Base-by-base conservation (phyloP, 2,113 vertebrate species). In the Siphamia tubifer region DNA sequence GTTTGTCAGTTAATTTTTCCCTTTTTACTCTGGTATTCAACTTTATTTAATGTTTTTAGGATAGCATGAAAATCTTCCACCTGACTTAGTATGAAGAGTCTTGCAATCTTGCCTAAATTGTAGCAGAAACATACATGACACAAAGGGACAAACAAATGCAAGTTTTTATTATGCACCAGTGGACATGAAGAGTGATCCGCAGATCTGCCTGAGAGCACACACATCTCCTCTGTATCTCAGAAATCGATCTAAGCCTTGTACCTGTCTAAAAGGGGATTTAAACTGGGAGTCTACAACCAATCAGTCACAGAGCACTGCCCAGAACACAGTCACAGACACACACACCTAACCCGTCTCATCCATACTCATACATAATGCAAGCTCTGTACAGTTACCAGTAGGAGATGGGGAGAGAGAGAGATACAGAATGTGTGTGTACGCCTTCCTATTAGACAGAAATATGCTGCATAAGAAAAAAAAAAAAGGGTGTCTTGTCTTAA, bases 201-300 rank as follows among this genome's bases (percentile, higher is more conserved):
- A 61, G 68, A 61, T 61, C 53, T 63, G 68, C 72, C 60, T 64
- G 23, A 49, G 55, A 60, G 47, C 60, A 68, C 60, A 68, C 63
- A 66, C 72, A 66, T 61, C 66, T 74, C 31, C 49, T 43, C 13
- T 44, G 24, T 51, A 55, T 67, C 56, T 67, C 49, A 15, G 65
- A 24, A 66, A 75, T 82, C 32, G 43, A 56, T 81, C 67, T 45
- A 47, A 77, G 54, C 70, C 77, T 25, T 66, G 77, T 79, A 71
- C 79, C 82, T 79, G 77, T 79, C 81, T 63, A 19, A 62, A 53
- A 39, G 54, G 38, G 75, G 84, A 82, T 85, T 86, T 75, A 61
- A 25, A 61, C 47, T 45, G 23, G 42, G 35, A 64, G 30, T 69
- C 68, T 57, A 52, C 69, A 77, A 30, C 57, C 63, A 60, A 44